Conservation (phyloP, 1,140 invertebrate genomes). For the Panonychus citri region DNA sequence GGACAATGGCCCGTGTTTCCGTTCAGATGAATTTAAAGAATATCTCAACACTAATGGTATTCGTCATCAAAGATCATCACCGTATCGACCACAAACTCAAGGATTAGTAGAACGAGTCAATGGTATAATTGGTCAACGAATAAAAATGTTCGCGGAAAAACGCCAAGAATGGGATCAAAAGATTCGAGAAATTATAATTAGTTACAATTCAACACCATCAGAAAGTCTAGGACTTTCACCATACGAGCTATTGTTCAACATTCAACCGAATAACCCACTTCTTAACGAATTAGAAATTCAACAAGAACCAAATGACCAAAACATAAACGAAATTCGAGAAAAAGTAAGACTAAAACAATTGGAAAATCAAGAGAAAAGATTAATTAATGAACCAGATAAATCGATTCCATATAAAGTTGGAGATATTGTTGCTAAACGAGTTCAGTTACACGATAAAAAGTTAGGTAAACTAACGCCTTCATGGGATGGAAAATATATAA, state of each 20-base stretch:
- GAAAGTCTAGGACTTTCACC: background rate
- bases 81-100: background rate
- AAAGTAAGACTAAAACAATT: too few relatives aligned
- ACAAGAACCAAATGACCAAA: too few relatives aligned
- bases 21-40: background rate
- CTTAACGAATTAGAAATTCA: too few relatives aligned
- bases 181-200: background rate
- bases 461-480: too few relatives aligned
- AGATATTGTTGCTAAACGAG: too few relatives aligned
- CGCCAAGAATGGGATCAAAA: background rate
- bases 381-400: too few relatives aligned
- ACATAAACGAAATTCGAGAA: too few relatives aligned
- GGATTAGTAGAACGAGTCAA: background rate
- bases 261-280: too few relatives aligned
- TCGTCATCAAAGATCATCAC: background rate
- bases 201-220: background rate
- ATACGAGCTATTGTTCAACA: background rate
- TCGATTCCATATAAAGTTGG: too few relatives aligned
- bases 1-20: background rate
- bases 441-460: too few relatives aligned
- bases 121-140: background rate
- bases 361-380: too few relatives aligned
- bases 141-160: background rate
- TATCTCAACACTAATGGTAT: background rate
- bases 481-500: too few relatives aligned